Conservation (phyloP, 2,113 vertebrate genomes). For the Oceanodroma tethys region DNA sequence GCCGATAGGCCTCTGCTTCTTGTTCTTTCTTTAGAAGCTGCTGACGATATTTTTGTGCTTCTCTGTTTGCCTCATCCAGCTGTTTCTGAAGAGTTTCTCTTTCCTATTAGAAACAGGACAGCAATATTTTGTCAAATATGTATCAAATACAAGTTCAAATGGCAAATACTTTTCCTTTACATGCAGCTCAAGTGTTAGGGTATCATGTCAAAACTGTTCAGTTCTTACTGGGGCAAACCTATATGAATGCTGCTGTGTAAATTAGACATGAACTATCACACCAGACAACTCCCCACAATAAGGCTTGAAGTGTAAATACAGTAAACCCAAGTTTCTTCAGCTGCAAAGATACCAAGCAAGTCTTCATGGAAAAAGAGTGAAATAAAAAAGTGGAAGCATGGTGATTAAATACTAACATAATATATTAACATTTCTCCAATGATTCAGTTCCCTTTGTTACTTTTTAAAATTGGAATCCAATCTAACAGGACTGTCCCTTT, state of each 20-base stretch:
- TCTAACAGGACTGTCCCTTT: background rate
- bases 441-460: background rate
- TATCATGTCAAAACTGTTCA: background rate
- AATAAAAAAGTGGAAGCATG: background rate
- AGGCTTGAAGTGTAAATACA: background rate
- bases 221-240: background rate
- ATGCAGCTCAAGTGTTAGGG: background rate
- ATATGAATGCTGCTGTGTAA: background rate
- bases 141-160: background rate
- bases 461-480: background rate
- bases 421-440: background rate
- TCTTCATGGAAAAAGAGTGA: background rate
- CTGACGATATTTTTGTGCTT: constrained; percentile 87
- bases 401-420: background rate
- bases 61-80: constrained; percentile 87
- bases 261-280: background rate
- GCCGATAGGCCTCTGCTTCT: constrained; percentile 86
- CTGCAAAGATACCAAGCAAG: background rate
- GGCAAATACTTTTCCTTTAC: background rate
- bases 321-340: background rate
- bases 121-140: constrained; percentile 38
- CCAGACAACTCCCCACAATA: background rate
- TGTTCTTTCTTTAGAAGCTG: constrained; percentile 88
- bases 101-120: constrained; percentile 76
- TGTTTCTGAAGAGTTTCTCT: constrained; percentile 89